These are phyloP conservation scores for Peromyscus attwateri DNA, from an alignment of 2,797 vertebrate species.

Conservation along the genomic window DNA sequence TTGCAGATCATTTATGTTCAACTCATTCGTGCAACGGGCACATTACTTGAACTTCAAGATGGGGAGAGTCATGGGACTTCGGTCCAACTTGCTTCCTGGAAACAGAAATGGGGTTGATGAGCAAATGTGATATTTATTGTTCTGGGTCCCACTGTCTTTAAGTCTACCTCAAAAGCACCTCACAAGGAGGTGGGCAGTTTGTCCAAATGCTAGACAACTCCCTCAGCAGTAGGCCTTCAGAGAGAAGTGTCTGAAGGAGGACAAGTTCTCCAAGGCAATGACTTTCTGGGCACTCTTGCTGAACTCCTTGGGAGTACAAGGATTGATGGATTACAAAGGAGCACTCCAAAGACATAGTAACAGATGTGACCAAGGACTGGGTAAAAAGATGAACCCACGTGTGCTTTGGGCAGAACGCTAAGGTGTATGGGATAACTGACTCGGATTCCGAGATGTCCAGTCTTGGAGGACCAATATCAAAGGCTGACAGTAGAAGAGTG, in stretches of 20 bases:
- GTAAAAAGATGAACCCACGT: not conserved
- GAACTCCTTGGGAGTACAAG: not conserved
- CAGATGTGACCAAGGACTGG: not conserved
- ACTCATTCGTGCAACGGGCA: not conserved
- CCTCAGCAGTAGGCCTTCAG: not conserved
- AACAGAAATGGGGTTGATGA: not conserved
- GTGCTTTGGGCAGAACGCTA: not conserved
- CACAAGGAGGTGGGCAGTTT: not conserved
- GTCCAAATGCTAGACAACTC: not conserved
- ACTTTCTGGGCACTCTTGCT: not conserved
- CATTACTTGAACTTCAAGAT: not conserved
- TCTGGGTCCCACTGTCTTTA: not conserved
- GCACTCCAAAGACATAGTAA: not conserved
- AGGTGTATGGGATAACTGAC: not conserved
- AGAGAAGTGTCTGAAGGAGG: not conserved
- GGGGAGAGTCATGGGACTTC: not conserved
- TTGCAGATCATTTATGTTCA: conserved; percentile 42
- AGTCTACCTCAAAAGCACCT: not conserved
- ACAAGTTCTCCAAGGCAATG: not conserved
- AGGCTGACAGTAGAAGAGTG: not conserved
- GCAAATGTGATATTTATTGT: conserved; percentile 21
- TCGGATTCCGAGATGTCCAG: not conserved
- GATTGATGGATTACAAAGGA: not conserved
- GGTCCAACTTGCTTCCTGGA: not conserved
- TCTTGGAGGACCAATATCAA: not conserved